Conservation (phyloP, 2,888 invertebrate genomes). For the Schizaphis graminum region DNA sequence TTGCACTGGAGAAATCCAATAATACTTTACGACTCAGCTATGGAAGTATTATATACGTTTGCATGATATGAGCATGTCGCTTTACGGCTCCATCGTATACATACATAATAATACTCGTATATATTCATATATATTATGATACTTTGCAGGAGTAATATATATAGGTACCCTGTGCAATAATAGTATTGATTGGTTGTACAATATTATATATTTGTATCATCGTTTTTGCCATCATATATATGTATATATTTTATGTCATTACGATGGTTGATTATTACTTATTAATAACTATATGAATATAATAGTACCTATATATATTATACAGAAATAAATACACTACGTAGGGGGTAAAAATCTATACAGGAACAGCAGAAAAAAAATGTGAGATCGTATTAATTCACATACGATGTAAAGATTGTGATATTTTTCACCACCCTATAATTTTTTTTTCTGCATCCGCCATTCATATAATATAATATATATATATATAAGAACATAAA, state of each 20-base stretch:
- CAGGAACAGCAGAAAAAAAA: background rate
- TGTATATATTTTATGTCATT: background rate
- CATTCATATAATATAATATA: background rate
- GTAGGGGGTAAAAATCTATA: background rate
- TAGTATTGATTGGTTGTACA: background rate
- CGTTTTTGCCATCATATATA: background rate
- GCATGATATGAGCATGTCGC: background rate
- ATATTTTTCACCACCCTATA: background rate
- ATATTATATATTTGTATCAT: background rate
- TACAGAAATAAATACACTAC: background rate
- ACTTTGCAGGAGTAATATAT: background rate
- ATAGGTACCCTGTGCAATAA: background rate
- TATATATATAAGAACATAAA: background rate
- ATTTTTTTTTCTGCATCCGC: background rate
- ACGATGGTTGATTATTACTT: background rate
- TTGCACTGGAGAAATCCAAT: constrained; percentile 32
- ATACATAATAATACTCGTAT: background rate
- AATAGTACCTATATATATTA: background rate
- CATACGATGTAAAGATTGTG: background rate
- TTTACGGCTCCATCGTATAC: background rate
- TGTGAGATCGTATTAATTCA: background rate
- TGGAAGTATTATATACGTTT: background rate
- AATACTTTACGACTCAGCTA: constrained; percentile 37
- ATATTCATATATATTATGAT: background rate
- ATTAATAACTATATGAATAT: background rate